A percentile compares a stretch with the other conserved stretches of the same genome.
phyloP scores from a whole-genome alignment of 2,888 invertebrate genomes.

The Drosophila merina region DNA sequence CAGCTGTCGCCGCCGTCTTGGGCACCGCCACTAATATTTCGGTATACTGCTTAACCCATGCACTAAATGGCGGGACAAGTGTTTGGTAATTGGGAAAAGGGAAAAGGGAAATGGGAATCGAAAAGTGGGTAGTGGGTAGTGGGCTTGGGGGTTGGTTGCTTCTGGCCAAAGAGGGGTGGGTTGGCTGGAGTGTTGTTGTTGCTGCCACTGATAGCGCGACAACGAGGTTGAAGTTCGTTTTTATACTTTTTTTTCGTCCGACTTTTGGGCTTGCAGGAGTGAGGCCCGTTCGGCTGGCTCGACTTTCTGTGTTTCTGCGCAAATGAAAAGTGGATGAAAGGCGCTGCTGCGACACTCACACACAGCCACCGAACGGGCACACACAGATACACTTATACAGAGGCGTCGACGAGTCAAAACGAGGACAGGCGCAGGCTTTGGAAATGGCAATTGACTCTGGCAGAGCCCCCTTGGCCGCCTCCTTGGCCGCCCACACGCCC shows the following conservation, averaged over 20 bases:
- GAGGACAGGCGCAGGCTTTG: constrained; percentile 64
- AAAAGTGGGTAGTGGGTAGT: constrained; percentile 6
- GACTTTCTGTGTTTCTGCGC: constrained; percentile 54
- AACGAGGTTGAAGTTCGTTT: constrained; percentile 40
- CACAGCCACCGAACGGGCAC: constrained; percentile 19
- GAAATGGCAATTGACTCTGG: constrained; percentile 39
- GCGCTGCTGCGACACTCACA: constrained; percentile 50
- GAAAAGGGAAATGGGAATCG: neutral
- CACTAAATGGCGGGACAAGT: constrained; percentile 79
- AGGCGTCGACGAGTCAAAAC: constrained; percentile 62
- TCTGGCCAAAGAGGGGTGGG: constrained; percentile 11
- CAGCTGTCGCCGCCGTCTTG: constrained; percentile 64
- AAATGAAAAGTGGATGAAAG: constrained; percentile 81
- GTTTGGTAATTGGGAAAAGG: constrained; percentile 40
- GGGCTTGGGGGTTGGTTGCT: constrained; percentile 42
- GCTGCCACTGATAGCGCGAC: constrained; percentile 51
- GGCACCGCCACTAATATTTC: constrained; percentile 69
- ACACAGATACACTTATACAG: constrained; percentile 21
- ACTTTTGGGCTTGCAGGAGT: constrained; percentile 22
- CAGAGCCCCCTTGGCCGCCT: constrained; percentile 18
- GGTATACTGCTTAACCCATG: constrained; percentile 80
- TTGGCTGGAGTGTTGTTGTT: constrained; percentile 43
- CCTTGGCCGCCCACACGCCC: neutral
- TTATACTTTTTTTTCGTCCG: constrained; percentile 20
- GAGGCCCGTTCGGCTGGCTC: constrained; percentile 23